Base-by-base conservation (phyloP, 2,888 invertebrate genomes). In the Cyclophora punctaria region DNA sequence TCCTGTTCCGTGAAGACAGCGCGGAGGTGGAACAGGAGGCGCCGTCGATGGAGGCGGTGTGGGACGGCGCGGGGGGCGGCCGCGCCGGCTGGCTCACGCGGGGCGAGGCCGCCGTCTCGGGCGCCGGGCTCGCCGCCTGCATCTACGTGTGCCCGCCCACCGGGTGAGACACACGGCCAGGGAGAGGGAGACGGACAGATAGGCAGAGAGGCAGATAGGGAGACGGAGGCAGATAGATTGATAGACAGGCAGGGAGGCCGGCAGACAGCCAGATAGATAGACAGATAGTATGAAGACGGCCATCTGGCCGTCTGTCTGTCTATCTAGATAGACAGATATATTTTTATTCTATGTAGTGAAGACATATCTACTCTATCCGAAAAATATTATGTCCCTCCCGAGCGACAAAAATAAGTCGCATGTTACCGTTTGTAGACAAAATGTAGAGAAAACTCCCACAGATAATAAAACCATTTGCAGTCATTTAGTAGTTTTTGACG, bases 1-100 rank as follows among this genome's bases (percentile, higher is more conserved):
- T 89, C 0, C 64, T 89, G 3, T 89, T 89, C 63, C 67, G 86
- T 0, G 89, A 88, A 45, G 89, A 89, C 66, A 80, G 85, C 35
- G 56, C 79, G 0, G 75, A 78, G 46, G 80, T 89, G 35, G 87
- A 89, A 48, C 83, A 86, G 50, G 82, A 82, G 37, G 62, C 79
- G 0, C 80, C 81, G 0, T 65, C 73, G 0, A 56, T 73, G 0
- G 75, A 69, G 35, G 69, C 64, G 4, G 71, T 77, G 40, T 79
- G 82, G 78, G 46, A 45, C 4, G 66, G 62, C 0, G 76, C 78
- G 2, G 82, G 79, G 0, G 78, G 78, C 0, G 63, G 64, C 2
- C 49, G 50, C 3, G 67, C 69, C 0, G 79, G 80, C 0, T 83
- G 83, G 84, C 55, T 84, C 51, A 85, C 84, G 0, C 48, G 51